Evolutionary conservation across 2,113 vertebrate genomes (phyloP), one percentile per base, ranked within the genome.

Genomic region (Hucho hucho): DNA sequence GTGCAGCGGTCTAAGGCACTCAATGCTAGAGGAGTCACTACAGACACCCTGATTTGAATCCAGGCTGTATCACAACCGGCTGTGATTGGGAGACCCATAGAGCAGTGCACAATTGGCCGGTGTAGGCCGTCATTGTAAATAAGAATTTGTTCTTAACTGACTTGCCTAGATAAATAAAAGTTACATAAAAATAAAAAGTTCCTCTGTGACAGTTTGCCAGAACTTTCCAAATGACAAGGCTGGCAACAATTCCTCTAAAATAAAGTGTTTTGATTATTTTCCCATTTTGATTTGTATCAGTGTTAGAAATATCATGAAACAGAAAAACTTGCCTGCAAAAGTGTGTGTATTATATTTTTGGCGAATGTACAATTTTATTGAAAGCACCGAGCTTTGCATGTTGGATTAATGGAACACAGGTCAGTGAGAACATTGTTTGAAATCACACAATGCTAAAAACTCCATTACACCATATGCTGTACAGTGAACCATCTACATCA

Each of bases 161-260:
- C 6, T 32, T 32, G 29, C 29, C 29, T 32, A 32, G 29, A 32
- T 32, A 5, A 32, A 6, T 32, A 1, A 6, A 29, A 4, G 28
- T 32, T 32, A 6, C 28, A 28, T 29, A 29, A 29, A 29, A 4
- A 29, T 4, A 4, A 29, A 29, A 29, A 32, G 32, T 75, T 73
- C 49, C 78, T 83, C 86, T 64, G 68, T 74, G 81, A 84, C 72
- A 61, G 32, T 79, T 29, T 88, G 88, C 91, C 94, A 92, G 68
- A 76, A 28, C 75, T 73, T 63, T 87, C 82, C 79, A 85, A 84
- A 90, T 86, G 82, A 82, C 78, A 85, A 83, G 49, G 25, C 66
- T 81, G 83, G 79, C 75, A 80, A 49, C 64, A 32, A 22, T 43
- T 49, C 22, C 28, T 68, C 64, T 18, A 25, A 69, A 73, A 68